Base-by-base conservation (phyloP, 2,797 vertebrate genomes). In the Cynopterus sphinx region DNA sequence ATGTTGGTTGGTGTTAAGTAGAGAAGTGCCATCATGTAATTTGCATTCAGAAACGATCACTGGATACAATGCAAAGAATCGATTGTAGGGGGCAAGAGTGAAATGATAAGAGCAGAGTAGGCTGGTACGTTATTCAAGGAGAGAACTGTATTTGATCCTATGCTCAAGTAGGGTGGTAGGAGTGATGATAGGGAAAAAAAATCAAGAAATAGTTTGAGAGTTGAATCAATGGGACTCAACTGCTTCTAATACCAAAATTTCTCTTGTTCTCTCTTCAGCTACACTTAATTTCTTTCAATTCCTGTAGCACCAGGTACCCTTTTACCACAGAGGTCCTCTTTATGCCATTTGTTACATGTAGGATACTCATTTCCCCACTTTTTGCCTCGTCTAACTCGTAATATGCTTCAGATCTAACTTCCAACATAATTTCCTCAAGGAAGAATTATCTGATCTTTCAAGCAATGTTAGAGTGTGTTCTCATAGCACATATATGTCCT, bases 31-130 rank as follows among this genome's bases (percentile, higher is more conserved):
- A 41, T 33, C 57, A 74, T 49, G 15, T 33, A 89, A 85, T 57
- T 73, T 82, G 49, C 36, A 31, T 88, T 86, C 95, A 39, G 31
- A 39, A 91, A 92, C 93, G 61, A 59, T 68, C 43, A 68, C 59
- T 75, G 87, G 21, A 24, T 79, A 73, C 5, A 24, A 6, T 11
- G 11, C 24, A 77, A 51, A 83, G 12, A 90, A 43, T 55, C 26
- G 63, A 3, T 43, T 88, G 31, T 53, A 75, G 22, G 13, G 43
- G 19, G 0, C 21, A 67, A 74, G 59, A 83, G 3, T 57, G 36
- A 84, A 84, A 46, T 39, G 43, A 22, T 43, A 74, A 63, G 6
- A 68, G 13, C 39, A 68, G 61, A 51, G n/a, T 24, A 71, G 28
- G 16, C 2, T 68, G 77, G 13, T 36, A 8, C 0, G 5, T 46